These are phyloP conservation scores for Lysandra coridon DNA, from an alignment of 2,888 invertebrate species.

Conservation along the genomic window DNA sequence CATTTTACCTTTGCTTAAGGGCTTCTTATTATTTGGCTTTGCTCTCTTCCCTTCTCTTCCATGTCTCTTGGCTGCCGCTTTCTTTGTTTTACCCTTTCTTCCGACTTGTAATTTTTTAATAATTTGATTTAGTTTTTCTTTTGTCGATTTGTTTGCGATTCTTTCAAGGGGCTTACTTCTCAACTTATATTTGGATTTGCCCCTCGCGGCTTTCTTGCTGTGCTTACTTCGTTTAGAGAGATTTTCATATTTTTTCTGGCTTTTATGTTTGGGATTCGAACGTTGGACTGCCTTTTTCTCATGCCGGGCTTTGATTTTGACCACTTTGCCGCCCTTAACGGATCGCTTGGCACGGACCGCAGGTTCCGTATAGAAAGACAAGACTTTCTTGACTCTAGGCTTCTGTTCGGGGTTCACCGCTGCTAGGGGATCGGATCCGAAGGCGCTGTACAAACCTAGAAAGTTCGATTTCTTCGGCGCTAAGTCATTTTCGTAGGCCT, in stretches of 20 bases:
- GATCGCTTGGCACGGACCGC: conserved; percentile 36
- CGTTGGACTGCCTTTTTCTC: background rate
- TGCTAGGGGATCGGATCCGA: conserved; percentile 42
- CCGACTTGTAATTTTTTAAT: background rate
- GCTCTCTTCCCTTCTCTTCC: background rate
- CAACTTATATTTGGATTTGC: background rate
- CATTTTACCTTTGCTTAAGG: conserved; percentile 6
- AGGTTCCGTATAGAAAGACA: conserved; percentile 37
- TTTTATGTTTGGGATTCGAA: background rate
- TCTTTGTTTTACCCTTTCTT: background rate
- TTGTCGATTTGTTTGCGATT: background rate
- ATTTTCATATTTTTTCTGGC: background rate
- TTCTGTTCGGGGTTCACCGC: conserved; percentile 43
- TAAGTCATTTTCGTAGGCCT: conserved; percentile 33
- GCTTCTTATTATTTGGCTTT: background rate
- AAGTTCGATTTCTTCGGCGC: conserved; percentile 33
- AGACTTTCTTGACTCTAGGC: conserved; percentile 52
- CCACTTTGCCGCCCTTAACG: background rate
- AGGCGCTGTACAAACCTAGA: conserved; percentile 52
- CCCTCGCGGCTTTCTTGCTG: background rate
- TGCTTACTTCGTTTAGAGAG: background rate
- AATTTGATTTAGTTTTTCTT: background rate
- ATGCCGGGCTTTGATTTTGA: background rate
- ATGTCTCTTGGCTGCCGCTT: background rate
- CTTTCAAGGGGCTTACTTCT: background rate